A percentile compares a stretch with the other conserved stretches of the same genome.
These are phyloP conservation scores for Rallus crepitans DNA, from an alignment of 2,797 vertebrate genomes.

Conservation along the genomic window DNA sequence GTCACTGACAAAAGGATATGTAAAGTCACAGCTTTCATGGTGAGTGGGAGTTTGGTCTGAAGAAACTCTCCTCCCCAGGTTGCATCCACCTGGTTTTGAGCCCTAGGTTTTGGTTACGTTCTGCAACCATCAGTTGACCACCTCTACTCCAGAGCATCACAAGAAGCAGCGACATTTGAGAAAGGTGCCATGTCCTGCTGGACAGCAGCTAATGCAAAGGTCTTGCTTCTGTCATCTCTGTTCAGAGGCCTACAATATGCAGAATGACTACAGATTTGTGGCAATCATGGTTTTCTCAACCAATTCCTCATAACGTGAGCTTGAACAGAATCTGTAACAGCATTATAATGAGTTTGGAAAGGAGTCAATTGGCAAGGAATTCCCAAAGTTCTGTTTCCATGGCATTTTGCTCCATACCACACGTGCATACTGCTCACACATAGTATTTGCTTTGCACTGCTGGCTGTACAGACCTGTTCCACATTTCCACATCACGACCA, in stretches of 20 bases:
- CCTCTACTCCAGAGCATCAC: accelerated
- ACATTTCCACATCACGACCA: not conserved
- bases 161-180: not conserved
- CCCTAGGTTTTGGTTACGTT: not conserved
- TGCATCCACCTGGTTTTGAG: accelerated
- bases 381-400: not conserved
- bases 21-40: not conserved
- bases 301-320: not conserved
- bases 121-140: not conserved
- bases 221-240: not conserved
- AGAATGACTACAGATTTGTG: not conserved
- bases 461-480: not conserved
- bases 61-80: not conserved
- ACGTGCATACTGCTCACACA: accelerated
- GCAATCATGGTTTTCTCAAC: not conserved
- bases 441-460: not conserved
- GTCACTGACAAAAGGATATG: not conserved
- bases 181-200: not conserved
- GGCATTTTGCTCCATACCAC: not conserved
- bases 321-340: not conserved
- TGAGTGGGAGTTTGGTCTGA: not conserved
- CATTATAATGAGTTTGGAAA: not conserved
- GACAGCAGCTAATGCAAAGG: not conserved
- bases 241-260: not conserved
- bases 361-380: not conserved